Evolutionary conservation across 2,113 vertebrate genomes (phyloP), one percentile per base, ranked within the genome.

Genomic region (Mionectes macconnelli): DNA sequence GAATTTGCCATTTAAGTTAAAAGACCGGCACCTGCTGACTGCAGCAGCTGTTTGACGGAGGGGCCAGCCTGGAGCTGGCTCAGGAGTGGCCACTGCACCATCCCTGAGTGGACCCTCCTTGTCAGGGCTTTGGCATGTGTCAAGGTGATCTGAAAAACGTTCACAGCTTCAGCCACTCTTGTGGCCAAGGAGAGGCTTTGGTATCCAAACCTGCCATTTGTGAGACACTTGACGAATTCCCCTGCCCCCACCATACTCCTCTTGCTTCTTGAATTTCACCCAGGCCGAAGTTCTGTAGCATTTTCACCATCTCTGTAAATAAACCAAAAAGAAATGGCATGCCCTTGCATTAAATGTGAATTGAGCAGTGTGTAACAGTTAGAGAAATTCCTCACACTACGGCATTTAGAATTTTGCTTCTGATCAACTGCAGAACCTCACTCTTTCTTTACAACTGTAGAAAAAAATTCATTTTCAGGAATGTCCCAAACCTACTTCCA

Each of bases 291-390:
- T 92, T 95, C 59, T 4, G 18, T 70, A 91, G 76, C 92, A 28
- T 87, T 85, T 93, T 85, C 55, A 85, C 67, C 62, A 24, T 69
- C 80, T 91, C 75, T 95, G 93, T 96, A 96, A 93, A 96, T 94
- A 94, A 94, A 90, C 79, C 63, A 85, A 83, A 94, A 87, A 52
- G 27, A 87, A 95, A 37, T 22, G 81, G 89, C 93, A 96, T 94
- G 93, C 63, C 84, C 89, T 93, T 87, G 91, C 87, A 73, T 93
- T 93, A 88, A 90, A 69, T 86, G 84, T 90, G 84, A 93, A 35
- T 22, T 50, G 57, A 90, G 52, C 55, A 53, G 66, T 4, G 24
- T 77, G 59, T 47, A 70, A 62, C 84, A 68, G 64, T 84, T 79
- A 90, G 16, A 63, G 66, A 78, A 90, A 67, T 23, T 39, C 42